These are phyloP conservation scores for Sphyrna mokarran DNA, from an alignment of 2,113 vertebrate species.

Conservation along the genomic window DNA sequence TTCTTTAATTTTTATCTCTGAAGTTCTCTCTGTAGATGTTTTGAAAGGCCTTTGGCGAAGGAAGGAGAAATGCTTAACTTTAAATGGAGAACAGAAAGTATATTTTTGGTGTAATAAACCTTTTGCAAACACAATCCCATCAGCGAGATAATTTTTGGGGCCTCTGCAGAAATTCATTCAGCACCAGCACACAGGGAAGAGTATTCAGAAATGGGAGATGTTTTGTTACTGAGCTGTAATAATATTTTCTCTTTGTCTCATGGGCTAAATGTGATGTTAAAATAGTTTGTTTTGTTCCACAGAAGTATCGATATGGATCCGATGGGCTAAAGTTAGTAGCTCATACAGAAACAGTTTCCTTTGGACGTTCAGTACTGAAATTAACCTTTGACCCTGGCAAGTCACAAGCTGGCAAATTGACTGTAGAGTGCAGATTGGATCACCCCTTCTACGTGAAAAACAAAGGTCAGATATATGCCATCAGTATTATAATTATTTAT, in stretches of 20 bases:
- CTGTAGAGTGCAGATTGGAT: constrained; percentile 87
- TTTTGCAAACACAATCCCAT: neutral
- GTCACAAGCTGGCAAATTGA: constrained; percentile 74
- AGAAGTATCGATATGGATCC: constrained; percentile 72
- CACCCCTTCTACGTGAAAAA: constrained; percentile 97
- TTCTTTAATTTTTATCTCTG: neutral
- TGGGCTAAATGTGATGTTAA: neutral
- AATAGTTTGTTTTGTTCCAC: neutral
- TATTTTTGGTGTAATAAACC: neutral
- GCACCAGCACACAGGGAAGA: neutral
- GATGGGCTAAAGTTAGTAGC: constrained; percentile 85
- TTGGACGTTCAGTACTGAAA: constrained; percentile 85
- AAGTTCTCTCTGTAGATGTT: no score
- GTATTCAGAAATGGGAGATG: neutral
- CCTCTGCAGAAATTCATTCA: neutral
- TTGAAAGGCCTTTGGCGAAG: no score
- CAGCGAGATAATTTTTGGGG: neutral
- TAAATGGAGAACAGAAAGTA: neutral
- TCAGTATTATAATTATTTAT: neutral
- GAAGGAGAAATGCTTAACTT: neutral
- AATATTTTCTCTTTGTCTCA: neutral
- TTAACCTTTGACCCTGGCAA: constrained; percentile 95
- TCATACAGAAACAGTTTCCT: constrained; percentile 87
- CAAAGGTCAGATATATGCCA: constrained; percentile 71
- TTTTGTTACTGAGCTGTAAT: neutral